phyloP scores from a whole-genome alignment of 2,797 vertebrate genomes.

The Valencia hispanica region DNA sequence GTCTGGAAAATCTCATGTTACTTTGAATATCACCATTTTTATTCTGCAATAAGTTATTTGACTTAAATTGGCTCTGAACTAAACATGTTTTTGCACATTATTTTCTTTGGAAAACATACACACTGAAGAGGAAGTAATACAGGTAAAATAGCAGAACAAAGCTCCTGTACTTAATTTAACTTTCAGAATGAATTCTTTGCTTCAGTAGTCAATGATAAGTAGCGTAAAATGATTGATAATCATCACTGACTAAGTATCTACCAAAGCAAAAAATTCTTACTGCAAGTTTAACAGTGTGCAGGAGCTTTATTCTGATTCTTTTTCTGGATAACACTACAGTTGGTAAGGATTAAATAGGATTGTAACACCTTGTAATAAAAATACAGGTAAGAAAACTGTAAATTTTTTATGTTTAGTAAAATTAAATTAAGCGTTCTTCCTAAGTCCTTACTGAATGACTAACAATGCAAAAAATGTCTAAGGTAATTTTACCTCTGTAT shows the following conservation, averaged over 20 bases:
- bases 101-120: background rate
- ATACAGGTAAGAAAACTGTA: background rate
- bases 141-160: slow-evolving; percentile 3
- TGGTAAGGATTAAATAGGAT: background rate
- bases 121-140: background rate
- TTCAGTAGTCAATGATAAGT: background rate
- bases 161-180: background rate
- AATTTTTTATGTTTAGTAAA: background rate
- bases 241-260: background rate
- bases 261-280: background rate
- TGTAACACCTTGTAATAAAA: background rate
- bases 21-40: background rate
- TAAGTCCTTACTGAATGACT: background rate
- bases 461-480: background rate
- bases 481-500: background rate
- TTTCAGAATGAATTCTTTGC: background rate
- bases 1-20: background rate
- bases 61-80: background rate
- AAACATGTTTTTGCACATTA: background rate
- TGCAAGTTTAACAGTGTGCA: background rate
- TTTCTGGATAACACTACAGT: background rate
- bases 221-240: background rate
- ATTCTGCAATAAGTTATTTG: background rate
- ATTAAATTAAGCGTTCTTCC: background rate
- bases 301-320: background rate